phyloP scores from a whole-genome alignment of 2,113 vertebrate species.

The Hemichromis elongatus region DNA sequence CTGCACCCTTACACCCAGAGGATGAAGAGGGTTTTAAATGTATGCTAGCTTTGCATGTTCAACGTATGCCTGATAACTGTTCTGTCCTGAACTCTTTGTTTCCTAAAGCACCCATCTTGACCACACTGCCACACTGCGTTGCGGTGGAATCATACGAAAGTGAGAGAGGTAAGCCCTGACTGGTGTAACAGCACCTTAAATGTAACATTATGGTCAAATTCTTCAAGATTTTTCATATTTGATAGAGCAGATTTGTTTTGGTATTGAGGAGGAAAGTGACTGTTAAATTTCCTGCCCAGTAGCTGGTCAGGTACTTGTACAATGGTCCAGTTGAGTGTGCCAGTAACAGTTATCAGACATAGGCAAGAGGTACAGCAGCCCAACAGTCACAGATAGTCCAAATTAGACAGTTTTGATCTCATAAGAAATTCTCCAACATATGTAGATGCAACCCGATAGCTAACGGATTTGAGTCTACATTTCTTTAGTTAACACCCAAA shows the following conservation, averaged over 20 bases:
- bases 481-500: no score
- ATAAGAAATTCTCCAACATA: background rate
- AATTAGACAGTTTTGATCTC: background rate
- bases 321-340: background rate
- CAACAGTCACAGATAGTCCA: background rate
- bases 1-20: background rate
- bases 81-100: background rate
- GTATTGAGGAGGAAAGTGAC: background rate
- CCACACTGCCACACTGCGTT: fast-evolving
- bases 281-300: background rate
- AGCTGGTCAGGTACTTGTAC: background rate
- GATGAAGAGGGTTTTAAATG: background rate
- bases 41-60: background rate
- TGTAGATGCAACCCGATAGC: background rate
- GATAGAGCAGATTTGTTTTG: fast-evolving
- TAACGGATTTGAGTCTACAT: no score
- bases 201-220: background rate
- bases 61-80: background rate
- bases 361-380: background rate
- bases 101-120: background rate
- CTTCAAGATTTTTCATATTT: background rate
- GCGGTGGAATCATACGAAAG: background rate
- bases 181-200: background rate
- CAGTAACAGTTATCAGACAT: background rate
- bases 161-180: background rate